Evolutionary conservation across 2,113 vertebrate genomes (phyloP), one percentile per base, ranked within the genome.

Genomic region (Nipponia nippon): DNA sequence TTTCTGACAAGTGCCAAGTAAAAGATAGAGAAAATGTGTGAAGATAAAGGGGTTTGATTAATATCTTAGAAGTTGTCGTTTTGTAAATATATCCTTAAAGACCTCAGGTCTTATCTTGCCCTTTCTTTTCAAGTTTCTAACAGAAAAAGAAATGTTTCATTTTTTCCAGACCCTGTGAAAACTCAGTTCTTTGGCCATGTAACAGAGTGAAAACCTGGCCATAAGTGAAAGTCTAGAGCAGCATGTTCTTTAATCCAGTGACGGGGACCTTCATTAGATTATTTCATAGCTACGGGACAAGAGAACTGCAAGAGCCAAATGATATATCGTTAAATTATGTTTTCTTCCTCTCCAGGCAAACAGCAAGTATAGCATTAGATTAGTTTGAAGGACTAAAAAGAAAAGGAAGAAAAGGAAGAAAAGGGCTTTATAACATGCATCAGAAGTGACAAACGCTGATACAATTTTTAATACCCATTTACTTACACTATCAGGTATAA

Each of bases 291-390:
- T 94, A 94, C 80, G 78, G 91, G 84, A 93, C 50, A 94, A 91
- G 66, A 59, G 30, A 88, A 88, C 21, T 16, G n/a, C 53, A 93
- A 95, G 93, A 95, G 82, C 84, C 93, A 94, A 95, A 91, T 49
- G 81, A 95, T 69, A 79, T 55, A 86, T 96, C 71, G 94, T 96
- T 96, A 96, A 86, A 96, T 93, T 85, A 90, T 77, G 59, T 27
- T 95, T 94, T 79, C 66, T 77, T 88, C 42, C 72, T 95, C 93
- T 88, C 59, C 71, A 83, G 87, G 82, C 70, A 96, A 95, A 59
- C 26, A 93, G 9, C 0, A 0, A 90, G 29, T 58, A 88, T 6
- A 91, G 32, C 38, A 93, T 90, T 78, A 80, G 82, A 90, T 94
- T 90, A 95, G 34, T 75, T 10, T 78, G 59, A 83, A 78, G 11